Evolutionary conservation across 37 sponge, comb jelly and placozoan species (phyloP).

Genomic region (Bolinopsis microptera): DNA sequence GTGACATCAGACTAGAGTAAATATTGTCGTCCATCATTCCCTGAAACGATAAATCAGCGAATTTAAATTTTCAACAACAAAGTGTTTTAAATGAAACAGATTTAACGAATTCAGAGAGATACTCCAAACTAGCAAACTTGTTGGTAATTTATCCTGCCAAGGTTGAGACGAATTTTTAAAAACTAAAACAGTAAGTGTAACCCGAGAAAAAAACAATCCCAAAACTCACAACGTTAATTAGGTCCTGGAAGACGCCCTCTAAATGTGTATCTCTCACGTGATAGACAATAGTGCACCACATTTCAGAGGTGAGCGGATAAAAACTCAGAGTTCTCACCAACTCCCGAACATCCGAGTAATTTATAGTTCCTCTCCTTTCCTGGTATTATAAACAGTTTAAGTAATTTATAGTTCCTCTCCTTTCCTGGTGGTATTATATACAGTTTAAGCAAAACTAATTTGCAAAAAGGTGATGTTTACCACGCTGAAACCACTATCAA

Average conservation of each 20-base stretch:
- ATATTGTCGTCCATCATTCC: slow-evolving; percentile 51
- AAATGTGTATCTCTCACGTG: neutral
- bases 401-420: neutral
- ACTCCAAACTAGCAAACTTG: too few relatives aligned
- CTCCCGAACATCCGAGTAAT: neutral
- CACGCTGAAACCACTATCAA: too few relatives aligned
- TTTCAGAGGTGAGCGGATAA: slow-evolving; percentile 26
- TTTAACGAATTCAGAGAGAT: too few relatives aligned
- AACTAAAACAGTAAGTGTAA: too few relatives aligned
- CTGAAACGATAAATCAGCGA: neutral
- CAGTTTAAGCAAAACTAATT: neutral
- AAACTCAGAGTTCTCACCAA: neutral
- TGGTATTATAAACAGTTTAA: neutral
- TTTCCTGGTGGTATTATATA: neutral
- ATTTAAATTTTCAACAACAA: neutral
- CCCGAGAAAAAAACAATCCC: neutral
- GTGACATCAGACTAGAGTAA: neutral
- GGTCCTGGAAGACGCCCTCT: neutral
- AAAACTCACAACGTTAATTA: neutral
- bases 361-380: neutral
- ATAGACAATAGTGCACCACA: neutral
- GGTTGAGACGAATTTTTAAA: too few relatives aligned
- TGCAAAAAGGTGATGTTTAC: too few relatives aligned
- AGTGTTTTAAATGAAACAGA: too few relatives aligned
- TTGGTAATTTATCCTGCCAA: too few relatives aligned